Base-by-base conservation (phyloP, 2,888 invertebrate genomes). In the Flexamia atlantica region DNA sequence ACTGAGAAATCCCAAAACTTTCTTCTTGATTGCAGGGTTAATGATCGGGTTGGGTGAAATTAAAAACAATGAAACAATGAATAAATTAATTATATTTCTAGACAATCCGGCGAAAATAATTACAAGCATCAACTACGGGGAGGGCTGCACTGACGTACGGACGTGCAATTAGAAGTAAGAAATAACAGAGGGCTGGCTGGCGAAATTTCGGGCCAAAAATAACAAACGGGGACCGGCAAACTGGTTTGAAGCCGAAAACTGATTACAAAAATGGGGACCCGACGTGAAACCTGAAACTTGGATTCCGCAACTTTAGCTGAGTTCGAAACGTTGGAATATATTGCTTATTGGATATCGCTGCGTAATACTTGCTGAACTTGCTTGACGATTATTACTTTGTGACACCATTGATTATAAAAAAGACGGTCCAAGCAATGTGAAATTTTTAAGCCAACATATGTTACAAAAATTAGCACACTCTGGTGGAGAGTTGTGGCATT, bases 41-140 rank as follows among this genome's bases (percentile, higher is more conserved):
- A 64, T 64, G 64, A 64, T 28, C 28, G 64, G 64, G 64, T 64
- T 64, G 64, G 28, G 1, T 30, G 23, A 57, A 64, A 64, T 64
- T 64, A 64, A 64, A 64, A 28, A 64, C 64, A 64, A 60, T 23
- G 60, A 60, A 60, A 60, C 60, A 60, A 64, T 64, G 64, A 64
- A 64, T 64, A 64, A 64, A 64, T 64, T 28, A 64, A 64, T 64
- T 64, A 28, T 64, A 64, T 64, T 64, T 30, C 28, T 5, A n/a
- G 64, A 64, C 25, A 64, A 64, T 64, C 64, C 28, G 30, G 28
- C 64, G 53, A 64, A 64, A 64, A 64, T 64, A 64, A 64, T 64
- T 64, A 64, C 64, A 64, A 64, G 64, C 25, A 64, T 64, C 64
- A 28, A 64, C 64, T 25, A 7, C 64, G 30, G 64, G 30, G 64